These are phyloP conservation scores for Formica selysi DNA, from an alignment of 1,140 invertebrate genomes.

Conservation along the genomic window DNA sequence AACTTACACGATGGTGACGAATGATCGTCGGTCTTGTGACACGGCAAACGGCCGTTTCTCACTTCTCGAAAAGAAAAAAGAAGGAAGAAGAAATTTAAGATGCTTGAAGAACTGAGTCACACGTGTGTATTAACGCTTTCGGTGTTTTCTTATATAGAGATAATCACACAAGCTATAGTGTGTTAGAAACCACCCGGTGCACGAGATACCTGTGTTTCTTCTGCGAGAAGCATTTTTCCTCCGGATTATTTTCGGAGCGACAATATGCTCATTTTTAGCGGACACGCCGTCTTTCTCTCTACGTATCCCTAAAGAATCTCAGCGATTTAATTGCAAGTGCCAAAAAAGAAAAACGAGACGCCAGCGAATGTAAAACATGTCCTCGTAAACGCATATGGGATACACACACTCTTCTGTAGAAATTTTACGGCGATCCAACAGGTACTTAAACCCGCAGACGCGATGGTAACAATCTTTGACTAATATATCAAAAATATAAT, in stretches of 20 bases:
- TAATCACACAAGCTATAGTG: conserved; percentile 26
- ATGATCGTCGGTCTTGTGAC: conserved; percentile 7
- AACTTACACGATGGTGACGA: background rate
- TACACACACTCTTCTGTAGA: conserved; percentile 32
- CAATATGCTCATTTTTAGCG: conserved; percentile 16
- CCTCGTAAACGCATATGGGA: conserved; percentile 1
- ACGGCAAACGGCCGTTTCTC: background rate
- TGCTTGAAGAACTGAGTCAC: conserved; percentile 27
- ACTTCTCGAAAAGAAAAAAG: background rate
- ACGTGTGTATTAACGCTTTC: conserved; percentile 28
- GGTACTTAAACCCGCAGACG: background rate
- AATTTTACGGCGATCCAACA: background rate
- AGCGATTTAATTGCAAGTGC: conserved; percentile 58
- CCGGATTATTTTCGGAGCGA: background rate
- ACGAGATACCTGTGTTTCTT: conserved; percentile 40
- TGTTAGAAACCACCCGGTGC: conserved; percentile 28
- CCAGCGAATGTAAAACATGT: background rate
- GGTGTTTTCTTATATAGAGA: conserved; percentile 47
- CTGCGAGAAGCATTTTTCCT: conserved; percentile 2
- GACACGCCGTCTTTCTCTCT: conserved; percentile 38
- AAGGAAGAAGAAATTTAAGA: background rate
- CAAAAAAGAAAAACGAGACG: background rate
- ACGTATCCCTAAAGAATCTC: conserved; percentile 32
- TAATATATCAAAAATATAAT: conserved; percentile 40
- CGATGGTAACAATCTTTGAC: conserved; percentile 7